Base-by-base conservation (phyloP, 2,797 vertebrate genomes). In the Falco concolor region DNA sequence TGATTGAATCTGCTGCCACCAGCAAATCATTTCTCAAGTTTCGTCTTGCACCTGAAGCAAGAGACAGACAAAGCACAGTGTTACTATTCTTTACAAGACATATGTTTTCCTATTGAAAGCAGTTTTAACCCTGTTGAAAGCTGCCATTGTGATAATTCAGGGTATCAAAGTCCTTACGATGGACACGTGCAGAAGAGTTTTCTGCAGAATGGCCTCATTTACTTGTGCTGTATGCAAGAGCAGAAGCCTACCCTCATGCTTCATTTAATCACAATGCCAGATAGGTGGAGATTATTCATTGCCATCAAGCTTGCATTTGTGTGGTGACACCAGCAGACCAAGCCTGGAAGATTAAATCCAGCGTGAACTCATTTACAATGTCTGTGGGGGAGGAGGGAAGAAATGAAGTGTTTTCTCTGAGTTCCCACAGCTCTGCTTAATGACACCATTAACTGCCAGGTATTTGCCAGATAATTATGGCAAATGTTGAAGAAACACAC, bases 1-100 rank as follows among this genome's bases (percentile, higher is more conserved):
- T 99, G 97, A 99, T 99, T 84, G 99, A 99, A 98, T 99, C 99
- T 79, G 99, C 99, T 96, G 99, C 99, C 74, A 99, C 98, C 74
- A 99, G 98, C 76, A 99, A 98, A 96, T 99, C 99, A 72, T 99
- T 99, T 96, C 99, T 98, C 97, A 99, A 97, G 96, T 99, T 99
- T 97, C 99, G 98, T 97, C 99, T 99, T 74, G 99, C 98, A 97
- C 99, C 99, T 99, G 98, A 82, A 96, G 74, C 32, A 74, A 89
- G 95, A 63, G 93, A 96, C 40, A 91, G 95, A 95, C 68, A 94
- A 93, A 94, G 42, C 57, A 82, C 69, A 77, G 56, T 3, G 45
- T 93, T 69, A 93, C 36, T 54, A 65, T 76, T 94, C 65, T 78
- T 73, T 87, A 80, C 84, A 77, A 21, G 40, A 77, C 83, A 84